These are phyloP conservation scores for Cetoscarus ocellatus DNA, from an alignment of 2,797 vertebrate genomes.

Conservation along the genomic window DNA sequence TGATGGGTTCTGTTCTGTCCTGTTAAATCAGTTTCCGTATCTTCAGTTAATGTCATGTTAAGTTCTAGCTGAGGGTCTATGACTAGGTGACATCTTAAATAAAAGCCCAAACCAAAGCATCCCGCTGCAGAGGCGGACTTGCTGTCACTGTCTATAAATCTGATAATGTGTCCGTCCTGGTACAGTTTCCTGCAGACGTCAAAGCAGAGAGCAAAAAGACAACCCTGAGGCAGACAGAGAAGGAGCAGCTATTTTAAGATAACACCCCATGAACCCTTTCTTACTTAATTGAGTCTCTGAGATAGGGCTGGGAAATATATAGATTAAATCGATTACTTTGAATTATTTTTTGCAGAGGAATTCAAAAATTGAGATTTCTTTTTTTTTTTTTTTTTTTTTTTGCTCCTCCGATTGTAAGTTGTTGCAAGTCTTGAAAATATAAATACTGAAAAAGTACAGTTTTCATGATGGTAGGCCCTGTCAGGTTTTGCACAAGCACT, in stretches of 20 bases:
- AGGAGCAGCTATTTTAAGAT: slow-evolving; percentile 6
- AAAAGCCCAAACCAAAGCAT: background rate
- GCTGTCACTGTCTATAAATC: slow-evolving; percentile 18
- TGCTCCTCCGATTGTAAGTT: too few relatives aligned
- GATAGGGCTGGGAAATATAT: background rate
- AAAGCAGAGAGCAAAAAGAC: slow-evolving; percentile 9
- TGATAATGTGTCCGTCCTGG: slow-evolving; percentile 11
- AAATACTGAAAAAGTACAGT: too few relatives aligned
- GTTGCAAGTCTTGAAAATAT: too few relatives aligned
- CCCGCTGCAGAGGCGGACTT: background rate
- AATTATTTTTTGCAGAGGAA: too few relatives aligned
- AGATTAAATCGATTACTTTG: too few relatives aligned
- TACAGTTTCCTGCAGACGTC: slow-evolving; percentile 8
- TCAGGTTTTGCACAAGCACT: too few relatives aligned
- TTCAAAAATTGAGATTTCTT: too few relatives aligned
- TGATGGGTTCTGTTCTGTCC: background rate
- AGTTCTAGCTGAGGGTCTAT: background rate
- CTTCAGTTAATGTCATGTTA: background rate
- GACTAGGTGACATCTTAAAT: background rate
- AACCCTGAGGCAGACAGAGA: background rate
- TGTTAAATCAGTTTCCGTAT: background rate
- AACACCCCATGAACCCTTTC: background rate
- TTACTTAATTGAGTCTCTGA: background rate
- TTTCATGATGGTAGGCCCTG: too few relatives aligned
- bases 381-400: too few relatives aligned